Conservation (phyloP, 2,113 vertebrate genomes). For the Lophura nycthemera region DNA sequence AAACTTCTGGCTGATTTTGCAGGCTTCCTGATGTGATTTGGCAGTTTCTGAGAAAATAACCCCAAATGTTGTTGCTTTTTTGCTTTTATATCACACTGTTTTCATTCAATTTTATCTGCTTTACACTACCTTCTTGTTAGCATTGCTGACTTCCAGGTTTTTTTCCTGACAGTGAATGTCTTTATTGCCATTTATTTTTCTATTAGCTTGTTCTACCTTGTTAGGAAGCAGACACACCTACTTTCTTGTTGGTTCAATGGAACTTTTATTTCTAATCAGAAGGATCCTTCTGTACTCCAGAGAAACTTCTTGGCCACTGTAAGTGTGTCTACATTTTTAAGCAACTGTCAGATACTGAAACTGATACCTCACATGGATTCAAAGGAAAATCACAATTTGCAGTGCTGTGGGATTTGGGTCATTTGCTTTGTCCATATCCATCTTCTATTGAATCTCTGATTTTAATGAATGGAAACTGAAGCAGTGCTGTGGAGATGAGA, state of each 20-base stretch:
- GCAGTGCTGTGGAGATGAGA: rapidly evolving
- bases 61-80: not conserved
- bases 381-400: not conserved
- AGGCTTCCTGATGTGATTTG: not conserved
- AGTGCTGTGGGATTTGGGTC: not conserved
- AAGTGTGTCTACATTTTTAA: not conserved
- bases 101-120: not conserved
- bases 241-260: not conserved
- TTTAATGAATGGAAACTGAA: not conserved
- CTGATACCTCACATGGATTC: not conserved
- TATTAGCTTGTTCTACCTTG: not conserved
- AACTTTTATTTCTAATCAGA: not conserved
- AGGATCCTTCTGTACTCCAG: not conserved
- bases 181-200: slow-evolving; percentile 19
- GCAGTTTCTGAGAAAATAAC: slow-evolving; percentile 10
- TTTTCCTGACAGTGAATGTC: not conserved
- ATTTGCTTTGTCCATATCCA: rapidly evolving
- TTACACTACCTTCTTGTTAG: not conserved
- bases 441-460: not conserved
- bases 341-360: not conserved
- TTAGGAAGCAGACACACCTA: not conserved
- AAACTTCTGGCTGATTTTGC: not conserved
- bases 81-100: not conserved
- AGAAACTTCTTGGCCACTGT: not conserved
- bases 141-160: not conserved